A percentile compares a stretch with the other conserved stretches of the same genome.
phyloP scores from a whole-genome alignment of 64 coral and sea anemone genomes.

The Platygyra sinensis region DNA sequence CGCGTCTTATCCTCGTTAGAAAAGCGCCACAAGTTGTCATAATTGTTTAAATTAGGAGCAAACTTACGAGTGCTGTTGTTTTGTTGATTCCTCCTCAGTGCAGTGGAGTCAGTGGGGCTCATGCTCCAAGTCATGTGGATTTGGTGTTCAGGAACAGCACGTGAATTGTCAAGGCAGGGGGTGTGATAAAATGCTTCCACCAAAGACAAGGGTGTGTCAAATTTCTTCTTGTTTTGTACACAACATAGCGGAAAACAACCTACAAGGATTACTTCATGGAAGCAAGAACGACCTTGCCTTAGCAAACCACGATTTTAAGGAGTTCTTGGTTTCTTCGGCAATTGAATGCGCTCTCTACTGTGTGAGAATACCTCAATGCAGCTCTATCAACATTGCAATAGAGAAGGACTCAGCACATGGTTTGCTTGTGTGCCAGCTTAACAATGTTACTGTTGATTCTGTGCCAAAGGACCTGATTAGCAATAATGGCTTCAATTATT shows the following conservation, averaged over 20 bases:
- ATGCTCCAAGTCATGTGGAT: background rate
- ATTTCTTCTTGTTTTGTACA: background rate
- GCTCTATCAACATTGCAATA: background rate
- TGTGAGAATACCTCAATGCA: background rate
- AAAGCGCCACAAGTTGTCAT: no score
- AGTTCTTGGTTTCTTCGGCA: background rate
- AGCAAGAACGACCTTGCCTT: background rate
- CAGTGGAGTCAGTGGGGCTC: background rate
- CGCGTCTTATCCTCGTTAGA: no score
- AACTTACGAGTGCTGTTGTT: no score
- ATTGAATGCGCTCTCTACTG: conserved; percentile 12
- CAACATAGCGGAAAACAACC: background rate
- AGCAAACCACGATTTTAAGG: background rate
- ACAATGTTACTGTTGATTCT: conserved; percentile 3
- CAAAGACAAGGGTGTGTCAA: background rate
- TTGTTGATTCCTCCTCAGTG: background rate
- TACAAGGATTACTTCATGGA: background rate
- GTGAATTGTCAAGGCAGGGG: background rate
- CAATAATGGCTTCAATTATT: background rate
- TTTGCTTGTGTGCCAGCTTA: background rate
- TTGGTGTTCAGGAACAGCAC: background rate
- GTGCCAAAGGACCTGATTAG: background rate
- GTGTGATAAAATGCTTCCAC: background rate
- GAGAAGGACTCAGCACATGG: background rate
- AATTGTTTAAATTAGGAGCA: no score